phyloP scores from a whole-genome alignment of 2,113 vertebrate genomes.

The Columba livia region DNA sequence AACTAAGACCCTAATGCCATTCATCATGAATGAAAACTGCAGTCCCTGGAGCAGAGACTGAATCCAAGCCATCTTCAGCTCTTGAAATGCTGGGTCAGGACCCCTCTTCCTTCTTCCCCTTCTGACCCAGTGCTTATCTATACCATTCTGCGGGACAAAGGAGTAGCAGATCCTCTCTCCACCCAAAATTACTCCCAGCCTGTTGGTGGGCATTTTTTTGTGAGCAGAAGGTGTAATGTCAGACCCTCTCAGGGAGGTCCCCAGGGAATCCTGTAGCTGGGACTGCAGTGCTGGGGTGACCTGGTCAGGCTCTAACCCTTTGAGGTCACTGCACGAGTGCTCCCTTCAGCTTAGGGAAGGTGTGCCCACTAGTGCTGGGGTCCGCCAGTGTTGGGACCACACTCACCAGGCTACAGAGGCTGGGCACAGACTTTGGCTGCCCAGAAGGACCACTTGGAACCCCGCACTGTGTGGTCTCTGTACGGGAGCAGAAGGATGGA shows the following conservation, averaged over 20 bases:
- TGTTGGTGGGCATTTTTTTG: neutral
- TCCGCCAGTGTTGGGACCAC: neutral
- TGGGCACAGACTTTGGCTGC: neutral
- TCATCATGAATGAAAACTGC: neutral
- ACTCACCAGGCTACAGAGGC: neutral
- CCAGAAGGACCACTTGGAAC: neutral
- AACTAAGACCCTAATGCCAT: slow-evolving; percentile 29
- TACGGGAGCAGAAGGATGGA: fast-evolving
- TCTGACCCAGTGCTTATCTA: neutral
- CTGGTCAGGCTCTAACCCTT: neutral
- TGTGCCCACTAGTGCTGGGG: neutral
- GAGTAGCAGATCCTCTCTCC: neutral
- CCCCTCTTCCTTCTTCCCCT: neutral
- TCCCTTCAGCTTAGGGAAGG: neutral
- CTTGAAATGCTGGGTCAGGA: slow-evolving; percentile 9
- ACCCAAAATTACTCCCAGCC: neutral
- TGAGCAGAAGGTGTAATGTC: neutral
- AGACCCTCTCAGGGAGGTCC: neutral
- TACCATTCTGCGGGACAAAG: neutral
- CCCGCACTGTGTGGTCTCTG: fast-evolving
- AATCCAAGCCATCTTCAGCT: neutral
- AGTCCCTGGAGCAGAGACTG: neutral
- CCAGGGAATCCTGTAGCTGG: fast-evolving
- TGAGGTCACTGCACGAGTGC: slow-evolving; percentile 17
- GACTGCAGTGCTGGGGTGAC: fast-evolving